Evolutionary conservation across 2,113 vertebrate species (phyloP).

Genomic region (Notechis scutatus): DNA sequence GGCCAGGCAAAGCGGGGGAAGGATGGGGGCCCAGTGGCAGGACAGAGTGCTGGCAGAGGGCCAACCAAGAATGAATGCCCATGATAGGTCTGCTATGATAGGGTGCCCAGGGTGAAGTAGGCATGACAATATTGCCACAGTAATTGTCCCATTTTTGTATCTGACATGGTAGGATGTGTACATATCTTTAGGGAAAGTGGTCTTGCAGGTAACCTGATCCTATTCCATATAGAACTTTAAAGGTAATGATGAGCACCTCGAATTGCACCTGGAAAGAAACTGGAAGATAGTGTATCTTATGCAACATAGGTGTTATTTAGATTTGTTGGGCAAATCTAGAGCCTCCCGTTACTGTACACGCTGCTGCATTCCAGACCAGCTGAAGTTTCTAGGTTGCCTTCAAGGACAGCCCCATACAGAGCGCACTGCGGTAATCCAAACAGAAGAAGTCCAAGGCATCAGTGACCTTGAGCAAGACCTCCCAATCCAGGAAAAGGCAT

Average conservation of each 20-base stretch:
- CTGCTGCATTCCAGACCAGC: not conserved
- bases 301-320: not conserved
- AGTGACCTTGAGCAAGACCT: not conserved
- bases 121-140: not conserved
- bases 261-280: not conserved
- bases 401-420: not conserved
- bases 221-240: not conserved
- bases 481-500: not conserved
- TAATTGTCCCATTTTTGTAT: not conserved
- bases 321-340: not conserved
- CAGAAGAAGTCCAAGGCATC: not conserved
- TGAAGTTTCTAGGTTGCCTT: not conserved
- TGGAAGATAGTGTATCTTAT: not conserved
- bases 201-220: not conserved
- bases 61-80: not conserved
- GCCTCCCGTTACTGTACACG: not conserved
- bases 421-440: not conserved
- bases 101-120: no score
- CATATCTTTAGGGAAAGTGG: not conserved
- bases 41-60: not conserved
- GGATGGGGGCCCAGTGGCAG: not conserved
- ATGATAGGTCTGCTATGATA: not conserved
- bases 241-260: not conserved
- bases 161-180: not conserved
- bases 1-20: not conserved